Evolutionary conservation across 1,140 invertebrate species (phyloP).

Genomic region (Papilio polyxenes): DNA sequence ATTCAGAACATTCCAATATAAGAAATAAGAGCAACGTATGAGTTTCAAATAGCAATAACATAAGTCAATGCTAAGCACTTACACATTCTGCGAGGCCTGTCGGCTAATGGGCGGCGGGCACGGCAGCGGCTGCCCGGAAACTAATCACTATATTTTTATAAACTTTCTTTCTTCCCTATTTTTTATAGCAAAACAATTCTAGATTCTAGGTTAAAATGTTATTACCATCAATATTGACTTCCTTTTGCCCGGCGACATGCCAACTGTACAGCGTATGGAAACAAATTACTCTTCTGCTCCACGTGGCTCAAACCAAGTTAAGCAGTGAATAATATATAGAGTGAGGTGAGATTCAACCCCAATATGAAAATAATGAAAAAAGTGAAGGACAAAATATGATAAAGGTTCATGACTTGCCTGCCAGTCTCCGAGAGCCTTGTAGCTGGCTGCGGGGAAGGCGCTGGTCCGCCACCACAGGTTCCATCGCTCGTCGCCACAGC

Average conservation of each 20-base stretch:
- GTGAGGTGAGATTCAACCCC: no score
- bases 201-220: no score
- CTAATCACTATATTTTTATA: conserved; percentile 27
- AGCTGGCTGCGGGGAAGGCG: conserved; percentile 85
- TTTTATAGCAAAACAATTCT: neutral
- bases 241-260: no score
- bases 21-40: conserved; percentile 26
- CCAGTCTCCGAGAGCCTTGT: conserved; percentile 86
- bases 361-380: no score
- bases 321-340: no score
- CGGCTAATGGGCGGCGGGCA: conserved; percentile 25
- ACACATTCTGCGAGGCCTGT: conserved; percentile 28
- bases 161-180: neutral
- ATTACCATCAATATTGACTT: no score
- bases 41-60: conserved; percentile 33
- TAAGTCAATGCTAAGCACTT: conserved; percentile 33
- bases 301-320: no score
- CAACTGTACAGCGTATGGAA: no score
- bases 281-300: no score
- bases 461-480: conserved; percentile 92
- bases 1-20: conserved; percentile 29
- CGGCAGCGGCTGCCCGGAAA: conserved; percentile 26
- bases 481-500: conserved; percentile 84
- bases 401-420: conserved; percentile 78
- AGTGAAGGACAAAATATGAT: neutral